These are phyloP conservation scores for Dromius quadrimaculatus DNA, from an alignment of 2,888 invertebrate genomes.

Conservation along the genomic window DNA sequence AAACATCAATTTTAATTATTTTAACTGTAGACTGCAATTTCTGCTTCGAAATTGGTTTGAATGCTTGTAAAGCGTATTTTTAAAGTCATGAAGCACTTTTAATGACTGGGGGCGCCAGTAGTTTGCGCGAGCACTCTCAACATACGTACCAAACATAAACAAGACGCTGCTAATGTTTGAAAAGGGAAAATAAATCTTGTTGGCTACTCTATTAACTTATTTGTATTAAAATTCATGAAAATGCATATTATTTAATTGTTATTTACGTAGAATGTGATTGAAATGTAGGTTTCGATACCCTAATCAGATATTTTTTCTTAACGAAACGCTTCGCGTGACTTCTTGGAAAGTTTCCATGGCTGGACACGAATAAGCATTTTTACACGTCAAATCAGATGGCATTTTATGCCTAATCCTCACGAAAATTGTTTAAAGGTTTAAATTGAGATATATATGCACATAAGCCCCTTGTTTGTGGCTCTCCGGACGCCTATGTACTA, in stretches of 20 bases:
- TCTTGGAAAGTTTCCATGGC: background rate
- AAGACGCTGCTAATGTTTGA: too few species aligned
- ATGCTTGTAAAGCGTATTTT: too few species aligned
- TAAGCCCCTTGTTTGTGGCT: background rate
- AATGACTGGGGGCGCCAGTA: too few species aligned
- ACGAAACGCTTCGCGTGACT: slow-evolving; percentile 6
- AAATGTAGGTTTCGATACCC: slow-evolving; percentile 27
- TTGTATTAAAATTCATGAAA: too few species aligned
- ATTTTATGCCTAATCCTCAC: slow-evolving; percentile 25
- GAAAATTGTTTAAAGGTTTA: slow-evolving; percentile 13
- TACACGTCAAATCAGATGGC: slow-evolving; percentile 14
- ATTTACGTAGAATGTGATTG: slow-evolving; percentile 11
- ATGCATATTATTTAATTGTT: slow-evolving; percentile 30
- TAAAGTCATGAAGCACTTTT: too few species aligned
- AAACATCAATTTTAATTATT: too few species aligned
- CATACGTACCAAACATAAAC: too few species aligned
- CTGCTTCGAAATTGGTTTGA: too few species aligned
- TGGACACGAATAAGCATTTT: slow-evolving; percentile 19
- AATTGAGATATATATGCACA: slow-evolving; percentile 23
- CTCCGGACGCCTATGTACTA: background rate
- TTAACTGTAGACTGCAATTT: too few species aligned
- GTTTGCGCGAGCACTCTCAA: too few species aligned
- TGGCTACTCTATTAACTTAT: too few species aligned
- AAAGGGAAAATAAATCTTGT: too few species aligned
- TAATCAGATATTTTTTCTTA: background rate